phyloP scores from a whole-genome alignment of 1,140 invertebrate genomes.

The Sycobia sp. region DNA sequence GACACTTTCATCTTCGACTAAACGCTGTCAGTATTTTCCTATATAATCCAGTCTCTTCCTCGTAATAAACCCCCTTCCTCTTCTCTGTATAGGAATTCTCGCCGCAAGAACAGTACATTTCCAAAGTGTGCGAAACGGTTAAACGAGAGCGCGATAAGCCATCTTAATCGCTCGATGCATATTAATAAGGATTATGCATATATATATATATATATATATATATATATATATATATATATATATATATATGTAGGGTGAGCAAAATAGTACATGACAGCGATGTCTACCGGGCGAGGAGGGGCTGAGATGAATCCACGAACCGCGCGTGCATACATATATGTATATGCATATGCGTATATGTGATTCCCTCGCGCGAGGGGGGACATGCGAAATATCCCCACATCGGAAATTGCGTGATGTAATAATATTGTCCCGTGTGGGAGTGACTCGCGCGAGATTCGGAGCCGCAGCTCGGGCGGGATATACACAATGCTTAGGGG shows the following conservation, averaged over 20 bases:
- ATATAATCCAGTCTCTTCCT: conserved; percentile 6
- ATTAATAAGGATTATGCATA: conserved; percentile 29
- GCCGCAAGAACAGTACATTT: too few relatives aligned
- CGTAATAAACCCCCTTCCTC: background rate
- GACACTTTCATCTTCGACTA: conserved; percentile 28
- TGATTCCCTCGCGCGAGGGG: conserved; percentile 28
- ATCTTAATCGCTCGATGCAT: conserved; percentile 27
- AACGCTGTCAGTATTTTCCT: background rate
- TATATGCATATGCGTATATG: too few relatives aligned
- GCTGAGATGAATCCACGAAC: background rate
- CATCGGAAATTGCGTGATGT: conserved; percentile 55
- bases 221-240: too few relatives aligned
- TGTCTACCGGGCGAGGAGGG: background rate
- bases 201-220: too few relatives aligned
- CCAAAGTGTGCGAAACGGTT: conserved; percentile 19
- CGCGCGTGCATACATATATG: conserved; percentile 22
- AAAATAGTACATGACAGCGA: background rate
- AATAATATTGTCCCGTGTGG: conserved; percentile 58
- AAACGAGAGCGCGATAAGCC: conserved; percentile 9
- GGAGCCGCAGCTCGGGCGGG: too few relatives aligned
- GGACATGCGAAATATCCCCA: conserved; percentile 34
- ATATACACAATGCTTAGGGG: too few relatives aligned
- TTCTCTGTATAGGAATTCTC: too few relatives aligned
- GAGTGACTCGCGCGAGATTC: conserved; percentile 43
- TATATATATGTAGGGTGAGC: too few relatives aligned